Evolutionary conservation across 1,140 invertebrate genomes (phyloP).

Genomic region (Trichonephila clavata): DNA sequence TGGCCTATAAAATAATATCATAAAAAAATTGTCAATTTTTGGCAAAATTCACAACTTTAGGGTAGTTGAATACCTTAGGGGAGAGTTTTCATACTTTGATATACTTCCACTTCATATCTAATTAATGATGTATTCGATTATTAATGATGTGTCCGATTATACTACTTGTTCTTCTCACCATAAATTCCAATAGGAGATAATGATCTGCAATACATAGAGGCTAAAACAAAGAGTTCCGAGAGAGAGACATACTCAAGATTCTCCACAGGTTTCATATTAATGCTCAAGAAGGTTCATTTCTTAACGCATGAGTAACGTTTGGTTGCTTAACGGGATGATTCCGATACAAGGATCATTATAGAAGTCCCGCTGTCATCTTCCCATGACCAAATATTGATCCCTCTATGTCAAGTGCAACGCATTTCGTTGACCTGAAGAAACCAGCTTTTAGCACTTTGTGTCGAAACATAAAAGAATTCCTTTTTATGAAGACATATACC

Average conservation of each 20-base stretch:
- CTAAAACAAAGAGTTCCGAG: background rate
- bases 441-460: constrained; percentile 38
- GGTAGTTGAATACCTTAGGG: too few relatives aligned
- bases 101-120: too few relatives aligned
- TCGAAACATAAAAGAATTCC: constrained; percentile 28
- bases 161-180: too few relatives aligned
- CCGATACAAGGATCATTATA: constrained; percentile 18
- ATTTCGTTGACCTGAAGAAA: constrained; percentile 39
- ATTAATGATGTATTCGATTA: too few relatives aligned
- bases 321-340: constrained; percentile 46
- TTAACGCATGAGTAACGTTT: constrained; percentile 43
- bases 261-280: background rate
- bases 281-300: constrained; percentile 13
- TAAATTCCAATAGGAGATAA: background rate
- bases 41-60: too few relatives aligned
- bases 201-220: background rate
- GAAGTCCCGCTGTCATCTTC: constrained; percentile 28
- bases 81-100: too few relatives aligned
- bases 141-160: too few relatives aligned
- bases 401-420: constrained; percentile 24
- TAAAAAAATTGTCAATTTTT: too few relatives aligned
- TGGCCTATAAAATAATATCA: too few relatives aligned
- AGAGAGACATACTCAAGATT: background rate
- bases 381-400: constrained; percentile 56
- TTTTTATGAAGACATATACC: background rate